phyloP scores from a whole-genome alignment of 2,888 invertebrate species.

The Dasypolia templi region DNA sequence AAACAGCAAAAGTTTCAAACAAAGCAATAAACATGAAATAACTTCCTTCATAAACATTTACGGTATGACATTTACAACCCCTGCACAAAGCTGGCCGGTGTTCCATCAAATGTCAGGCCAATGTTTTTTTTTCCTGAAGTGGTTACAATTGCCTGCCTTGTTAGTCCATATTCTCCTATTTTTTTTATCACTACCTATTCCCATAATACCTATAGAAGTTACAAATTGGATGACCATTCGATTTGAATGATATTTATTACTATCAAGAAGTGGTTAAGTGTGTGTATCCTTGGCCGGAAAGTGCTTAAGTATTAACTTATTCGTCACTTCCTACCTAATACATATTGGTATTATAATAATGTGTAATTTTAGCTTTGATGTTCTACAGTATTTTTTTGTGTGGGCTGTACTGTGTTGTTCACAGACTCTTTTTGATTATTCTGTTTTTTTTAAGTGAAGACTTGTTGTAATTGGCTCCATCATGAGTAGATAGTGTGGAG shows the following conservation, averaged over 20 bases:
- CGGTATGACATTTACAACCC: constrained; percentile 50
- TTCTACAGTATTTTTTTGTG: background rate
- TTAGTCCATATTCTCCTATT: background rate
- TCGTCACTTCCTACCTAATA: background rate
- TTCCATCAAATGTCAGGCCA: constrained; percentile 28
- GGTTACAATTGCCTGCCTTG: background rate
- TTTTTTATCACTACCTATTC: background rate
- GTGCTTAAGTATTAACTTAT: background rate
- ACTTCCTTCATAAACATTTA: constrained; percentile 20
- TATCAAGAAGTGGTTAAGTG: background rate
- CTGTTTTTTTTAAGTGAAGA: background rate
- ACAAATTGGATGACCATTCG: background rate
- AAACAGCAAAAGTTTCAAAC: background rate
- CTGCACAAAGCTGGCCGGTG: constrained; percentile 4
- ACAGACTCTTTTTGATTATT: background rate
- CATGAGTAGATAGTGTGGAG: background rate
- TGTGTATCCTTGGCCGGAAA: background rate
- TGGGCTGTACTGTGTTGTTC: background rate
- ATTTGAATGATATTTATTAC: background rate
- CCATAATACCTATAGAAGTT: background rate
- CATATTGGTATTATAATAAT: background rate
- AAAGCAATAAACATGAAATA: background rate
- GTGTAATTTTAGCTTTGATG: background rate
- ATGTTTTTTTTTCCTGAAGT: background rate
- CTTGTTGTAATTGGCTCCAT: background rate